phyloP scores from a whole-genome alignment of 2,797 vertebrate species.

The Tangara arthus region DNA sequence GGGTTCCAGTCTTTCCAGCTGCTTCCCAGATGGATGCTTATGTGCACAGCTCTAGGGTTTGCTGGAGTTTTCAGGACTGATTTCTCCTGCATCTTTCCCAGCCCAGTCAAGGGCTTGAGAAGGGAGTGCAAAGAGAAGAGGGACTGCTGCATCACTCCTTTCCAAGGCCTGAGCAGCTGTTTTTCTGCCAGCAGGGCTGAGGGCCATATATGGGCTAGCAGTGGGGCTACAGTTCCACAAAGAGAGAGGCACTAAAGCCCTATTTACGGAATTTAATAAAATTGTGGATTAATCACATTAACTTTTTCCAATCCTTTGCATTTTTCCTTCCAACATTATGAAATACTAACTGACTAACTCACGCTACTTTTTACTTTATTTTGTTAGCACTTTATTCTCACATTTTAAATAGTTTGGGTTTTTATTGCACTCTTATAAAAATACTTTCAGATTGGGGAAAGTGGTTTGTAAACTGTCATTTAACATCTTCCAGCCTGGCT shows the following conservation, averaged over 20 bases:
- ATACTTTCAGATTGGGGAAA: neutral
- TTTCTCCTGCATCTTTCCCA: neutral
- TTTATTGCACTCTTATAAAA: neutral
- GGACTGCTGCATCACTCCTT: neutral
- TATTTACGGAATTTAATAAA: neutral
- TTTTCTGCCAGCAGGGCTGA: neutral
- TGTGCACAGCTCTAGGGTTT: neutral
- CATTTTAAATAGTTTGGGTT: neutral
- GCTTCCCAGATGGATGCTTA: neutral
- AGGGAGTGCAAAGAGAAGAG: neutral
- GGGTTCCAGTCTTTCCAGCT: neutral
- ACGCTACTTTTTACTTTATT: neutral
- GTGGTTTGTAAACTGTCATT: neutral
- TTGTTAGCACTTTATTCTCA: neutral
- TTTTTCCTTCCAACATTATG: neutral
- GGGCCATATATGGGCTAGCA: rapidly evolving
- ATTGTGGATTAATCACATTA: neutral
- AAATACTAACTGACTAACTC: neutral
- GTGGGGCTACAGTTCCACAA: neutral
- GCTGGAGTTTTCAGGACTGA: neutral
- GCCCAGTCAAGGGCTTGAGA: neutral
- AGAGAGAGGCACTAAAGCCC: rapidly evolving
- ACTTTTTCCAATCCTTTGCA: neutral
- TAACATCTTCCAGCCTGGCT: neutral
- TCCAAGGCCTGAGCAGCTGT: neutral